Evolutionary conservation across 2,888 invertebrate species (phyloP).

Genomic region (Callosobruchus maculatus): DNA sequence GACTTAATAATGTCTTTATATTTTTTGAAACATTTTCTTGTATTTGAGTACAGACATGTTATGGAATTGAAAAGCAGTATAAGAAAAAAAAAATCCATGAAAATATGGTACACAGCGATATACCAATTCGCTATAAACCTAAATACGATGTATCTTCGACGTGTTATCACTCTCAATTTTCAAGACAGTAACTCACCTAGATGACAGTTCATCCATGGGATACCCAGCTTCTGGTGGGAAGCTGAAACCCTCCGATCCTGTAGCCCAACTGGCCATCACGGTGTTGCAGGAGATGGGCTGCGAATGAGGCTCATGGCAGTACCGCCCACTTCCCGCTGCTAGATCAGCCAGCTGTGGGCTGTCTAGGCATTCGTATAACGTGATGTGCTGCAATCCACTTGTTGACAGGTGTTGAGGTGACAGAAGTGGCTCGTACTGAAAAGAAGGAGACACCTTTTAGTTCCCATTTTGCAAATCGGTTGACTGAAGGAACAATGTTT

Average conservation of each 20-base stretch:
- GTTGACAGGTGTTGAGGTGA: slow-evolving; percentile 47
- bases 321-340: slow-evolving; percentile 56
- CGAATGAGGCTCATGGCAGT: slow-evolving; percentile 58
- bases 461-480: too few species aligned
- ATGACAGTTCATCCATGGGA: slow-evolving; percentile 60
- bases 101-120: too few species aligned
- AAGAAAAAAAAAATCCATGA: too few species aligned
- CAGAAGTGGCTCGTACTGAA: slow-evolving; percentile 67
- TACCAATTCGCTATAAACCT: too few species aligned
- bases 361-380: slow-evolving; percentile 68
- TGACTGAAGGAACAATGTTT: too few species aligned
- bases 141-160: too few species aligned
- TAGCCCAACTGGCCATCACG: slow-evolving; percentile 67
- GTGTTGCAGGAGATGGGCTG: slow-evolving; percentile 62
- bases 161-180: too few species aligned
- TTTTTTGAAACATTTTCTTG: too few species aligned
- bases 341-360: slow-evolving; percentile 56
- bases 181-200: slow-evolving; percentile 47
- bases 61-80: too few species aligned
- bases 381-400: slow-evolving; percentile 66
- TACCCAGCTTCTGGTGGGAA: slow-evolving; percentile 69
- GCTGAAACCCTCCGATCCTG: slow-evolving; percentile 67
- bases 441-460: slow-evolving; percentile 12
- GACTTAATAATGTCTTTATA: too few species aligned
- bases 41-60: too few species aligned